These are phyloP conservation scores for Ophioninae sp. DNA, from an alignment of 2,888 invertebrate species.

Conservation along the genomic window DNA sequence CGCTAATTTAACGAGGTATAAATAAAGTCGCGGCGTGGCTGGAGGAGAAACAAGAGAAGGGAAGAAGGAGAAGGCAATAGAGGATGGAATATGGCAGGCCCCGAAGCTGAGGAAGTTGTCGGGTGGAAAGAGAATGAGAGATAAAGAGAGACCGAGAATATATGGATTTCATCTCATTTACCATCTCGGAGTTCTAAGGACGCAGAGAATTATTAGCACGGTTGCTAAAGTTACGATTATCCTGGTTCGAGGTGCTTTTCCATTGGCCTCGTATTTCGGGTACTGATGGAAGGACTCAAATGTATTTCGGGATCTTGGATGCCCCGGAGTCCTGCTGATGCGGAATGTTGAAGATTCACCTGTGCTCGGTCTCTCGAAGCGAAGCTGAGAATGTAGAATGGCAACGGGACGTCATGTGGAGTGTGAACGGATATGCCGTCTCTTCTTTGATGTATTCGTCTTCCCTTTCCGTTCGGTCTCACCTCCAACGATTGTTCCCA, in stretches of 20 bases:
- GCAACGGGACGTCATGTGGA: constrained; percentile 65
- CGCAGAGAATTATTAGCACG: constrained; percentile 25
- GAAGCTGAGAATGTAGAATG: constrained; percentile 53
- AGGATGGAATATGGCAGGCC: constrained; percentile 42
- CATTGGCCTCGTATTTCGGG: neutral
- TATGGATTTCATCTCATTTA: constrained; percentile 48
- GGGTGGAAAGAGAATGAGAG: constrained; percentile 60
- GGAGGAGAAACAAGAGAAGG: constrained; percentile 49
- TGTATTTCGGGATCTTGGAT: neutral
- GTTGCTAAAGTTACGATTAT: constrained; percentile 15
- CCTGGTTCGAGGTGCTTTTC: neutral
- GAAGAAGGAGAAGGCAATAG: constrained; percentile 52
- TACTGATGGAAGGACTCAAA: neutral
- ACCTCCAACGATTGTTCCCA: constrained; percentile 49
- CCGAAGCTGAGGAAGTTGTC: constrained; percentile 64
- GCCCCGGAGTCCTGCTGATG: neutral
- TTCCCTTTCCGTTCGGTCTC: constrained; percentile 62
- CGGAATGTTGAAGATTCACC: neutral
- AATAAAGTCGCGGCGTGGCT: constrained; percentile 71
- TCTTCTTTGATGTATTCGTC: constrained; percentile 77
- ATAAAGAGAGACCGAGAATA: neutral
- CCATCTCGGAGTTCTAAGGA: constrained; percentile 23
- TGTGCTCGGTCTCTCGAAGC: constrained; percentile 33
- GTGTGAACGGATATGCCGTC: constrained; percentile 80
- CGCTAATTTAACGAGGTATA: constrained; percentile 78